phyloP scores from a whole-genome alignment of 2,797 vertebrate genomes.

The Allobates femoralis region DNA sequence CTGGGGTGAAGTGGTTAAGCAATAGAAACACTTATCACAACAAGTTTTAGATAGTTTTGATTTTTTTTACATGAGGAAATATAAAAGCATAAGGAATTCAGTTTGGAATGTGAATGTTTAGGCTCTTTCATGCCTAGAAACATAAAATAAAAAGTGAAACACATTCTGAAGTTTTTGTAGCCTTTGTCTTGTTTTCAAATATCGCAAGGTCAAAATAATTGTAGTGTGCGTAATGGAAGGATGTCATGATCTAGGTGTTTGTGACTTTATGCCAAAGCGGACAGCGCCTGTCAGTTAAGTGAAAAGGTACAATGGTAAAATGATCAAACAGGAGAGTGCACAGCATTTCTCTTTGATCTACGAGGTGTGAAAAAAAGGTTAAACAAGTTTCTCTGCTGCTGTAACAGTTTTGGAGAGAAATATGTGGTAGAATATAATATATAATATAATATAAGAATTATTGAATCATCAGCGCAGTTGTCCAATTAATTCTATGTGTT shows the following conservation, averaged over 20 bases:
- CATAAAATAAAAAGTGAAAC: neutral
- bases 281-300: neutral
- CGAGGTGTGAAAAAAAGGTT: neutral
- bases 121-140: neutral
- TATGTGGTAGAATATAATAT: neutral
- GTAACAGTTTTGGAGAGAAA: neutral
- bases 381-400: neutral
- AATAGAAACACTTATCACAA: too few species aligned
- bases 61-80: neutral
- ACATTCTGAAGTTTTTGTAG: neutral
- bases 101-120: neutral
- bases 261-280: slow-evolving; percentile 9
- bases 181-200: neutral
- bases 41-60: too few species aligned
- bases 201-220: slow-evolving; percentile 14
- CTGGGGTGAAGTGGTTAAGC: too few species aligned
- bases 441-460: neutral
- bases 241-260: slow-evolving; percentile 31
- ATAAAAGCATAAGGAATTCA: neutral
- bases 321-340: neutral
- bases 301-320: slow-evolving; percentile 7
- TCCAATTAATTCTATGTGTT: neutral
- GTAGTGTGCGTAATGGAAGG: neutral
- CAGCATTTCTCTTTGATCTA: neutral
- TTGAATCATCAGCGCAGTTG: neutral